Evolutionary conservation across 1,140 invertebrate species (phyloP), one percentile per base, ranked within the genome.

Genomic region (Bombus cullumanus): DNA sequence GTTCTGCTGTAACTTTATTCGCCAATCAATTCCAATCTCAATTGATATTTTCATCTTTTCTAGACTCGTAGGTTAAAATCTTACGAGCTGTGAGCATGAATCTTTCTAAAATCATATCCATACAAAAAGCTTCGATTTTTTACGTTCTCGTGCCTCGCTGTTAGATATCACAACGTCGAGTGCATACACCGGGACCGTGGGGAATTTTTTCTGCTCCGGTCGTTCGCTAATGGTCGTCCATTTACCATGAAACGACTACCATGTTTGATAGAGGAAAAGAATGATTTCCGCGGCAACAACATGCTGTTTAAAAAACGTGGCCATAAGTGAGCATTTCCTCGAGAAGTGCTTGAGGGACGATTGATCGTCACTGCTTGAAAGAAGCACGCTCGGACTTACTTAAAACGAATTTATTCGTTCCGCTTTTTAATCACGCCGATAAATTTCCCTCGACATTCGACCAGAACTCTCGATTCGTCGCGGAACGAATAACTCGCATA

Each of bases 381-480:
- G 81, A 69, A 57, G 73, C 25, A 41, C 62, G 64, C n/a, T 78
- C 34, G 47, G 28, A 83, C 78, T 83, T 78, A 83, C 78, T 78
- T 71, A n/a, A n/a, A 43, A 12, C 37, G 34, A 59, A 47, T 71
- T 83, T 71, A 83, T 83, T n/a, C 62, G 68, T 31, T 47, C 31
- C 25, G 66, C 28, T 39, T 85, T 81, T 85, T 64, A 81, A 85
- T 81, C 77, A 39, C 57, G 53, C 1, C 59, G 34, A 81, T 73
- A 77, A 80, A 73, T 81, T 72, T 81, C 31, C 28, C 25, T 8
- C 66, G 75, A 57, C 25, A 37, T 57, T 22, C 1, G 25, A 37
- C 22, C 25, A 39, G 74, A 22, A 79, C 34, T 53, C 37, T 18
- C n/a, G 25, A 13, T n/a, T 57, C 64, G 28, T 28, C 3, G 15